A percentile compares a stretch with the other conserved stretches of the same genome.
phyloP scores from a whole-genome alignment of 2,888 invertebrate species.

The Arge pagana region DNA sequence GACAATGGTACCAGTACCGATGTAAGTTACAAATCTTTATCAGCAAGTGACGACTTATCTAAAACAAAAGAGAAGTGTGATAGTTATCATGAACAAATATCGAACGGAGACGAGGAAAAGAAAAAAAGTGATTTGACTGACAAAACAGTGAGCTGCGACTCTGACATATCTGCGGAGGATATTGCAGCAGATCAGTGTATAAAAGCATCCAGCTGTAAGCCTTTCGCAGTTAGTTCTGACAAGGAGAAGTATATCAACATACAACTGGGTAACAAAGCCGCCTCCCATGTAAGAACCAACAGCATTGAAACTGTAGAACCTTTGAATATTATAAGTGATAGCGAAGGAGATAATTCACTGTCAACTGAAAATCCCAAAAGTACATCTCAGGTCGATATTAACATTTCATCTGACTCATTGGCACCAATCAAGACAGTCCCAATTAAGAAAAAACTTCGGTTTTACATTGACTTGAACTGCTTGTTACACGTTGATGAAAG shows the following conservation, averaged over 20 bases:
- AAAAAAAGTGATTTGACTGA: slow-evolving; percentile 36
- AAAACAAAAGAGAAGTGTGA: slow-evolving; percentile 21
- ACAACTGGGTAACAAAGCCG: no score
- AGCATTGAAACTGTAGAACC: slow-evolving; percentile 33
- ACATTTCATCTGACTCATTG: background rate
- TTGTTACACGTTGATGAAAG: slow-evolving; percentile 45
- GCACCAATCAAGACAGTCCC: slow-evolving; percentile 31
- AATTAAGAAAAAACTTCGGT: slow-evolving; percentile 44
- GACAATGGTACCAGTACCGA: slow-evolving; percentile 34
- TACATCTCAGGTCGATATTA: slow-evolving; percentile 27
- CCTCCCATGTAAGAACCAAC: slow-evolving; percentile 4
- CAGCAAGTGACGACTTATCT: slow-evolving; percentile 16
- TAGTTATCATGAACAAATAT: slow-evolving; percentile 29
- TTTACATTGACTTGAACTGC: slow-evolving; percentile 47
- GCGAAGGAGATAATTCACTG: slow-evolving; percentile 43
- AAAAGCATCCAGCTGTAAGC: background rate
- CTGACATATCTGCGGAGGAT: slow-evolving; percentile 34
- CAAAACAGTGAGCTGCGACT: slow-evolving; percentile 30
- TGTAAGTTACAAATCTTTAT: slow-evolving; percentile 32
- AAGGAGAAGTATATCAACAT: slow-evolving; percentile 25
- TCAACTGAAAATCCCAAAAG: slow-evolving; percentile 36
- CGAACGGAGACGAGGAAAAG: slow-evolving; percentile 39
- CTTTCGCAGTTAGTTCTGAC: slow-evolving; percentile 11
- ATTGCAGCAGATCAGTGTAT: slow-evolving; percentile 23
- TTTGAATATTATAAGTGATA: slow-evolving; percentile 45